A percentile compares a stretch with the other conserved stretches of the same genome.
These are phyloP conservation scores for Solen grandis DNA, from an alignment of 1,140 invertebrate species.

Conservation along the genomic window DNA sequence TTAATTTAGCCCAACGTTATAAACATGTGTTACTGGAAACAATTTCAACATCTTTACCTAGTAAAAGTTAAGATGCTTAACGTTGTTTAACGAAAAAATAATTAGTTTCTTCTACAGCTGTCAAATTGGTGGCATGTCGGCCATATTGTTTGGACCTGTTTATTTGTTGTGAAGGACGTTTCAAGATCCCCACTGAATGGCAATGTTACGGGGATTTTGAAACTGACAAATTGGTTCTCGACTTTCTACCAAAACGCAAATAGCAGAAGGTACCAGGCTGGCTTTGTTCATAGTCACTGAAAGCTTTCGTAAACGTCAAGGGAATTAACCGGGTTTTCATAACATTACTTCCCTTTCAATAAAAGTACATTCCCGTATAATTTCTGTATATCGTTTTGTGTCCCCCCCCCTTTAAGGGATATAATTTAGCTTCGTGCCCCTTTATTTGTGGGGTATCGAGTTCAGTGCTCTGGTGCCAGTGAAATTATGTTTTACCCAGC, in stretches of 20 bases:
- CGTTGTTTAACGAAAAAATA: not conserved
- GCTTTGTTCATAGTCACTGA: not conserved
- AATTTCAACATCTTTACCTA: not conserved
- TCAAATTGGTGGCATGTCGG: too few relatives aligned
- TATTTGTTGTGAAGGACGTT: constrained; percentile 53
- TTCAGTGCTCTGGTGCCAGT: too few relatives aligned
- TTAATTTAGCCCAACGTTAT: not conserved
- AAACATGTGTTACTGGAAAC: not conserved
- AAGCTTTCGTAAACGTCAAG: not conserved
- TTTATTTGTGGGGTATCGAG: too few relatives aligned
- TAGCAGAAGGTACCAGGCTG: not conserved
- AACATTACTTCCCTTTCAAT: not conserved
- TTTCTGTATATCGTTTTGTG: too few relatives aligned
- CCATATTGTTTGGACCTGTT: constrained; percentile 44
- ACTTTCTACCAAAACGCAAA: not conserved
- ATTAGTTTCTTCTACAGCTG: too few relatives aligned
- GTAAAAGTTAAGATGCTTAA: not conserved
- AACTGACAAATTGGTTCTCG: not conserved
- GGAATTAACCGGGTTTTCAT: not conserved
- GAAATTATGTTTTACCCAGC: too few relatives aligned
- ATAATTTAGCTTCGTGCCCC: too few relatives aligned
- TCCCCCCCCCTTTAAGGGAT: too few relatives aligned
- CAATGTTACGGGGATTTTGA: constrained; percentile 1
- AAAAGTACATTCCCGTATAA: too few relatives aligned
- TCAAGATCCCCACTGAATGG: not conserved